Evolutionary conservation across 2,797 vertebrate genomes (phyloP).

Genomic region (Notamacropus eugenii): DNA sequence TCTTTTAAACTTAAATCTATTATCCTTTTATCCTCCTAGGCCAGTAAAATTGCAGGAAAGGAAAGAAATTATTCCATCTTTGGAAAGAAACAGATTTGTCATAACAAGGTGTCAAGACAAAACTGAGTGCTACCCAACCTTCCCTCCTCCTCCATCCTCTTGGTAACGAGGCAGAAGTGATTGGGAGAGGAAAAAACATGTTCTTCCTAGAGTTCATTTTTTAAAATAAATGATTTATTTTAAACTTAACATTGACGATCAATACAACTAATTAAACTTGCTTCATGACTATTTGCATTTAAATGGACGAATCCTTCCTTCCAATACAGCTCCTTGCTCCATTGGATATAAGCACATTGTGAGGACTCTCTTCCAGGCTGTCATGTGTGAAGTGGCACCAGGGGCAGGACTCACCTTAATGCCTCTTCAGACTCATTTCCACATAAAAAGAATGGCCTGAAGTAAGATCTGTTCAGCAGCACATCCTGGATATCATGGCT

Average conservation of each 20-base stretch:
- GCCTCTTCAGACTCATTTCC: conserved; percentile 12
- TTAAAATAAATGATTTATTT: background rate
- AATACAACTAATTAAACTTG: background rate
- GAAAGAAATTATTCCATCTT: conserved; percentile 35
- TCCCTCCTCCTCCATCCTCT: background rate
- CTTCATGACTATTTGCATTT: background rate
- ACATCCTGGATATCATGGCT: background rate
- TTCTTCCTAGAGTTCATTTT: background rate
- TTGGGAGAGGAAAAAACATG: background rate
- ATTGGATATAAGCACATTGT: background rate
- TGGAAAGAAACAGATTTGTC: background rate
- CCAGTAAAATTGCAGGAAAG: background rate
- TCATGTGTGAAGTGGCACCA: background rate
- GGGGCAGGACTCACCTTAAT: background rate
- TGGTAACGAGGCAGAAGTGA: background rate
- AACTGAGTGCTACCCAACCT: background rate
- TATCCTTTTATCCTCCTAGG: background rate
- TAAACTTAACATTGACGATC: background rate
- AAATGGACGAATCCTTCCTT: conserved; percentile 18
- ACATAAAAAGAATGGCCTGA: conserved; percentile 18
- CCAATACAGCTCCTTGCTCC: background rate
- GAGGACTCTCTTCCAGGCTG: background rate
- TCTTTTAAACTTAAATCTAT: background rate
- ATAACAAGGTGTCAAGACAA: background rate
- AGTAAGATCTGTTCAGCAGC: background rate